Conservation (phyloP, 2,797 vertebrate species). For the Premnoplex brunnescens region DNA sequence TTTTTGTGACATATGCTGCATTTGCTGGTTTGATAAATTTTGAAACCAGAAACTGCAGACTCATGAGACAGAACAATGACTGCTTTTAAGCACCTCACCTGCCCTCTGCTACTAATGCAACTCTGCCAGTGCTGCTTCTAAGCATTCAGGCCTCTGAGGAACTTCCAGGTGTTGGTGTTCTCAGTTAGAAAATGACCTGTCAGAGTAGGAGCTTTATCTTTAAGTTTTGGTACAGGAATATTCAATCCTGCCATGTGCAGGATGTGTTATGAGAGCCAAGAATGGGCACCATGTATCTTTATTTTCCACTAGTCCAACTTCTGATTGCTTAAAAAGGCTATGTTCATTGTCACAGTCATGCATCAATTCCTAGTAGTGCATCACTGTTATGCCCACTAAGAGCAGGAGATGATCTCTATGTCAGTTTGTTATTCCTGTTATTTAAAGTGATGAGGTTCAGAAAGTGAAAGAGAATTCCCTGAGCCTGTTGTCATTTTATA, state of each 20-base stretch:
- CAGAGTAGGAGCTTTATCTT: neutral
- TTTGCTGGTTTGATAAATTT: neutral
- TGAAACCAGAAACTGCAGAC: neutral
- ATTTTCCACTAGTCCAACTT: neutral
- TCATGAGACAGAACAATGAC: neutral
- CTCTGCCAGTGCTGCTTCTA: neutral
- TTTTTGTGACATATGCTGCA: neutral
- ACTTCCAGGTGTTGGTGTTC: neutral
- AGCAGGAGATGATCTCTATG: neutral
- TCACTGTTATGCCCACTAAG: neutral
- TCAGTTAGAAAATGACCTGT: neutral
- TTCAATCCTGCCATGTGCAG: neutral
- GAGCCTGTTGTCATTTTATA: neutral
- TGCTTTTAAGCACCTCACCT: neutral
- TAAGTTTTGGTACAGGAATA: neutral
- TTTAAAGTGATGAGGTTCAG: neutral
- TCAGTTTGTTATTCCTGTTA: neutral
- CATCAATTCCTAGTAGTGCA: neutral
- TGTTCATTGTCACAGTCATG: neutral
- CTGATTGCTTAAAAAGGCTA: neutral
- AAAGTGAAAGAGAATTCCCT: neutral
- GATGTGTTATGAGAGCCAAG: neutral
- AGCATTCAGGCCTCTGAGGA: neutral
- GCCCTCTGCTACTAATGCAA: neutral
- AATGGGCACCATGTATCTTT: neutral